These are phyloP conservation scores for Pangasius sanitwongsei DNA, from an alignment of 2,797 vertebrate genomes.

Conservation along the genomic window DNA sequence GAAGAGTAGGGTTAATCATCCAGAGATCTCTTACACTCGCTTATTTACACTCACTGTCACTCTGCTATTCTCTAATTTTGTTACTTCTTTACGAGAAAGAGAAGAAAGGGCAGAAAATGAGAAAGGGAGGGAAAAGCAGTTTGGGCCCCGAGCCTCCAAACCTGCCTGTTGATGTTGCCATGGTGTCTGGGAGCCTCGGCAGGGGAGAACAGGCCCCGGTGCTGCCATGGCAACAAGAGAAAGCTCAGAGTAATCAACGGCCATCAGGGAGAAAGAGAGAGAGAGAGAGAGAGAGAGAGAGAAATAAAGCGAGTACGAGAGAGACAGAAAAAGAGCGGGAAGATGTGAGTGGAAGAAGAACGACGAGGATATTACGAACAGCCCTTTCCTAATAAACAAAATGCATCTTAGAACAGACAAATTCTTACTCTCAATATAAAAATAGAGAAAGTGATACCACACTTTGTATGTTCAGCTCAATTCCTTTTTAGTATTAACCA, in stretches of 20 bases:
- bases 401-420: conserved; percentile 7
- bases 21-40: conserved; percentile 28
- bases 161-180: conserved; percentile 65
- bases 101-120: conserved; percentile 38
- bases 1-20: conserved; percentile 52
- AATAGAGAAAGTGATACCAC: neutral
- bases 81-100: conserved; percentile 23
- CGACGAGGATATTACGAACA: neutral
- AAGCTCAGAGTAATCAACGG: conserved; percentile 61
- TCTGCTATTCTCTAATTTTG: conserved; percentile 26
- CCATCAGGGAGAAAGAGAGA: conserved; percentile 40
- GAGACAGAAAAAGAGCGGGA: conserved; percentile 45
- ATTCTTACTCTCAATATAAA: neutral
- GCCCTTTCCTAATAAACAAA: conserved; percentile 26
- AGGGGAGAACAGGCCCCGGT: conserved; percentile 56
- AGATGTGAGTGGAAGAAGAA: conserved; percentile 27
- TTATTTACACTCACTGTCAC: conserved; percentile 36
- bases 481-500: neutral
- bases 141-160: conserved; percentile 54
- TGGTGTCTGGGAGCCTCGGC: conserved; percentile 60
- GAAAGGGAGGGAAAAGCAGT: conserved; percentile 38
- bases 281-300: neutral
- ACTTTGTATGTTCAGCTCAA: neutral
- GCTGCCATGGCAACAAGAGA: conserved; percentile 62
- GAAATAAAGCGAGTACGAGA: conserved; percentile 14